Evolutionary conservation across 2,888 invertebrate genomes (phyloP), one percentile per base, ranked within the genome.

Genomic region (Hybos culiciformis): DNA sequence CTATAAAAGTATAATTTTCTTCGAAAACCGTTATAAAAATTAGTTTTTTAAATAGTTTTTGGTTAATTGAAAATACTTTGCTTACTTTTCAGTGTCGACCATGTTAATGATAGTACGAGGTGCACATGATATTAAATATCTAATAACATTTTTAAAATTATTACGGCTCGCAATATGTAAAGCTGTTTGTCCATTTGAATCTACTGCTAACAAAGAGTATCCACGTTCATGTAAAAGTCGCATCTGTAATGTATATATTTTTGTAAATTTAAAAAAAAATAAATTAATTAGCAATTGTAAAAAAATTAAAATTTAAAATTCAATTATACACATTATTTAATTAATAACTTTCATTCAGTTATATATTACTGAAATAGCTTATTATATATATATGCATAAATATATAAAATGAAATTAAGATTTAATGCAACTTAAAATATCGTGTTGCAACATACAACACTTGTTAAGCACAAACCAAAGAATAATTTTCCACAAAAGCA

Each of bases 111-210:
- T 77, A 37, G 81, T 75, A 42, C 82, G 73, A 9, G 92, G 88
- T 18, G 88, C 88, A 64, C 80, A 78, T 43, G 86, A 81, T 48
- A 93, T 79, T 51, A 93, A 73, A 64, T 87, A 93, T 66, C 84
- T 82, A 46, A 93, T 82, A 52, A 93, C 80, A 58, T 91, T 86
- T 61, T 83, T 86, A 69, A 91, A 83, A 38, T 92, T 92, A 62
- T 83, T 82, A 49, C 84, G 75, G 43, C 88, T 82, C 26, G 88
- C 90, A 54, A 88, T 77, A 67, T 94, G 94, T 50, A 94, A 72
- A 41, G 90, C 84, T 24, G 92, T 92, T 70, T 91, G 88, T 14
- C 93, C 93, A 50, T 70, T 75, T 42, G 79, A 72, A 65, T 91
- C 88, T 60, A 82, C 83, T 48, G 86, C 83, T 53, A 85, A 70